These are phyloP conservation scores for Myotis myotis DNA, from an alignment of 2,797 vertebrate genomes.

Conservation along the genomic window DNA sequence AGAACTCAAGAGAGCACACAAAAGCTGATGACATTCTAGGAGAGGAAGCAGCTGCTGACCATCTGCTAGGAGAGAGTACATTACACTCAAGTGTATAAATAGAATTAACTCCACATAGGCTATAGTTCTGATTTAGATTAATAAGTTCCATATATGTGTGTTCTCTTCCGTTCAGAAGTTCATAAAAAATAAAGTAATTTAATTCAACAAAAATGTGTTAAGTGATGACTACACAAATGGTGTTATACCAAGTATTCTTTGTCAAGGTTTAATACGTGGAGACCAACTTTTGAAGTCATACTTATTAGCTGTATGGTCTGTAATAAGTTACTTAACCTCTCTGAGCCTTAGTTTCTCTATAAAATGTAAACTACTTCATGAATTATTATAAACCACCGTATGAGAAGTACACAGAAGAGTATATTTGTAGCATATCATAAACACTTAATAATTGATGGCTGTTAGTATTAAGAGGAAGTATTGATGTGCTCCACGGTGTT, in stretches of 20 bases:
- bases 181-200: neutral
- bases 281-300: neutral
- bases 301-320: slow-evolving; percentile 15
- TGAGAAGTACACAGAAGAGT: neutral
- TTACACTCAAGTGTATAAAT: slow-evolving; percentile 49
- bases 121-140: neutral
- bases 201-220: slow-evolving; percentile 20
- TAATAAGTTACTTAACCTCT: slow-evolving; percentile 23
- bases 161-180: slow-evolving; percentile 37
- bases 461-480: neutral
- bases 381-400: neutral
- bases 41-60: slow-evolving; percentile 62
- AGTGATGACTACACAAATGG: neutral
- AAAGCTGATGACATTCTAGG: slow-evolving; percentile 33
- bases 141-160: neutral
- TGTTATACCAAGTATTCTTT: neutral
- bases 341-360: slow-evolving; percentile 18
- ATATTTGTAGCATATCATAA: neutral
- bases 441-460: neutral
- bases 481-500: neutral
- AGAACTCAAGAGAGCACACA: slow-evolving; percentile 9
- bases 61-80: slow-evolving; percentile 50
- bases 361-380: neutral
- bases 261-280: slow-evolving; percentile 19
- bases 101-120: slow-evolving; percentile 33